Evolutionary conservation across 2,888 invertebrate genomes (phyloP).

Genomic region (Heliconius charithonia): DNA sequence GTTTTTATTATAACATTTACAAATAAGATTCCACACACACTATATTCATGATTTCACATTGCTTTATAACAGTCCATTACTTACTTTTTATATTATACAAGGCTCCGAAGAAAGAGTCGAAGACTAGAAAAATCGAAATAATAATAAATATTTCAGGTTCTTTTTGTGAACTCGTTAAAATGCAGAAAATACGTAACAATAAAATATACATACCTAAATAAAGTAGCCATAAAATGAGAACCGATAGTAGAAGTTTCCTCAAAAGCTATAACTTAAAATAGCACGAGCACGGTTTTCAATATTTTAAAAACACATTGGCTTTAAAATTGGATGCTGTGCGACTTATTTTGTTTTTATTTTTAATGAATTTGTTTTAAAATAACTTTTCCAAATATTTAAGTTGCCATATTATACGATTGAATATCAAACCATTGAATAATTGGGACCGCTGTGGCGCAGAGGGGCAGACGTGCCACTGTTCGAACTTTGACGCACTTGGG

Average conservation of each 20-base stretch:
- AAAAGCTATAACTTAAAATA: constrained; percentile 12
- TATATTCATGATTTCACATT: no score
- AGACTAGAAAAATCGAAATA: no score
- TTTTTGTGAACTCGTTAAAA: no score
- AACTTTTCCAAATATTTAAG: not conserved
- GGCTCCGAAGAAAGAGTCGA: no score
- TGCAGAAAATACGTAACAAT: no score
- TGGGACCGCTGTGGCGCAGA: not conserved
- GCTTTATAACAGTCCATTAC: no score
- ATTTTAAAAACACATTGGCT: constrained; percentile 25
- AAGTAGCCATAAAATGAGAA: not conserved
- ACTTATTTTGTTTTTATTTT: not conserved
- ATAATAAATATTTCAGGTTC: no score
- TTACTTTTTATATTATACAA: no score
- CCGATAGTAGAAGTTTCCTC: constrained; percentile 4
- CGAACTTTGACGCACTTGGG: not conserved
- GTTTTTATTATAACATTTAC: no score
- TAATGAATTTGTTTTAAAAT: not conserved
- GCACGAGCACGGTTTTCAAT: constrained; percentile 21
- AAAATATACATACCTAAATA: not conserved
- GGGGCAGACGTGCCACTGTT: not conserved
- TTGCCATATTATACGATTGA: not conserved
- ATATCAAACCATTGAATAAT: no score
- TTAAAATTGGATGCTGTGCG: not conserved
- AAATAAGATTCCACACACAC: no score